phyloP scores from a whole-genome alignment of 1,140 invertebrate species.

The Drosophila kanapiae region DNA sequence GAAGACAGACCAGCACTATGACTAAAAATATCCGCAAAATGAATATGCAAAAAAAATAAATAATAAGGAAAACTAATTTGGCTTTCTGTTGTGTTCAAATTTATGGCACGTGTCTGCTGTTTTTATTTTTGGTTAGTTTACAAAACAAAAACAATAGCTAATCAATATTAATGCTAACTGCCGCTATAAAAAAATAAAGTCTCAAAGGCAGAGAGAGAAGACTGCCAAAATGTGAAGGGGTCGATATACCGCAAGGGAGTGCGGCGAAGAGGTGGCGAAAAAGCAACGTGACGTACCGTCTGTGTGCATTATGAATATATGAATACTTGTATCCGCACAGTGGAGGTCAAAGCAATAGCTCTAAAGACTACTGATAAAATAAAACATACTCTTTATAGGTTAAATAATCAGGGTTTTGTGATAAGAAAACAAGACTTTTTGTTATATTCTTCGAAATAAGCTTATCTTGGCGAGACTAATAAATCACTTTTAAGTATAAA shows the following conservation, averaged over 20 bases:
- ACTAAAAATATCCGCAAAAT: conserved; percentile 27
- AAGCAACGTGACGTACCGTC: conserved; percentile 47
- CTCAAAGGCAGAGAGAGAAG: background rate
- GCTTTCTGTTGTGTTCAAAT: background rate
- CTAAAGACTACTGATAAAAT: background rate
- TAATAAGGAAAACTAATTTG: background rate
- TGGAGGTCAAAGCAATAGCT: conserved; percentile 2
- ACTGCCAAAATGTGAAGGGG: conserved; percentile 8
- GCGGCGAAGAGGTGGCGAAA: background rate
- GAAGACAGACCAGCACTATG: conserved; percentile 7
- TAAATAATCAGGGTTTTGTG: background rate
- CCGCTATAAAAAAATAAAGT: conserved; percentile 32
- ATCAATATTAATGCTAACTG: conserved; percentile 22
- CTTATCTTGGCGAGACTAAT: background rate
- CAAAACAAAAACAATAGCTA: conserved; percentile 27
- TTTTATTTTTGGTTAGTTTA: background rate
- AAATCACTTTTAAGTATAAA: background rate
- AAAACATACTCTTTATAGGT: background rate
- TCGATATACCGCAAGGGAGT: conserved; percentile 21
- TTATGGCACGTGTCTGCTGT: conserved; percentile 21
- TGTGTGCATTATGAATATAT: conserved; percentile 12
- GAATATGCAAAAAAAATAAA: conserved; percentile 8
- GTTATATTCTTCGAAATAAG: background rate
- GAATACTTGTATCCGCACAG: conserved; percentile 4
- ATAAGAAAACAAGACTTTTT: background rate